phyloP scores from a whole-genome alignment of 2,113 vertebrate species.

The Esox niger region DNA sequence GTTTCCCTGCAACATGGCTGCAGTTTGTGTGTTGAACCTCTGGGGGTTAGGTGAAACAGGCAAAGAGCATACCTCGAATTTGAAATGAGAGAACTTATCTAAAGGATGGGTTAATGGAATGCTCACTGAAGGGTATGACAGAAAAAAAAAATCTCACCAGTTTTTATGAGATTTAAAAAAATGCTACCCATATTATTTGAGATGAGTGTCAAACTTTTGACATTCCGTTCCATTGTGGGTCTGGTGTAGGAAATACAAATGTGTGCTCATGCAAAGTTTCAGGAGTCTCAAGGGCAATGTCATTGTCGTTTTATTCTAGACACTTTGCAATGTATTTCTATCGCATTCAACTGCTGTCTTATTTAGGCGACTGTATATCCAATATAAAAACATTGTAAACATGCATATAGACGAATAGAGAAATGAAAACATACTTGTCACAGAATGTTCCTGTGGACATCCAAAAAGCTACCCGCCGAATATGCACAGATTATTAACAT shows the following conservation, averaged over 20 bases:
- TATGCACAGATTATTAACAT: not conserved
- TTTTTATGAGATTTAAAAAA: constrained; percentile 20
- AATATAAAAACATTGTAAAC: constrained; percentile 7
- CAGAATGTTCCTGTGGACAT: not conserved
- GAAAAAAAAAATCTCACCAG: constrained; percentile 34
- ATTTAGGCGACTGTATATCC: constrained; percentile 23
- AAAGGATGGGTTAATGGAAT: not conserved
- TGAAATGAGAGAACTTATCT: not conserved
- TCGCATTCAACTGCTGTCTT: constrained; percentile 33
- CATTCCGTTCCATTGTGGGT: constrained; percentile 4
- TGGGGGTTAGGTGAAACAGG: not conserved
- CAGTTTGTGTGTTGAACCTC: too few species aligned
- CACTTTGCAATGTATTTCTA: too few species aligned
- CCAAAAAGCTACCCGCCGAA: not conserved
- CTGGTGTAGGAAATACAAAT: constrained; percentile 7
- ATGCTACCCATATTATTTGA: constrained; percentile 18
- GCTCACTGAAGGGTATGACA: constrained; percentile 16
- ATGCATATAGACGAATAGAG: not conserved
- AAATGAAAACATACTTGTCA: too few species aligned
- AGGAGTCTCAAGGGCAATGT: constrained; percentile 2
- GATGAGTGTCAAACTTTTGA: constrained; percentile 10
- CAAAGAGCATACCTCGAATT: not conserved
- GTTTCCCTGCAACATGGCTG: constrained; percentile 21
- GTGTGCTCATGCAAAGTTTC: not conserved
- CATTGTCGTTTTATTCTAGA: constrained; percentile 19